Conservation (phyloP, 2,113 vertebrate species). For the Herpailurus yagouaroundi region DNA sequence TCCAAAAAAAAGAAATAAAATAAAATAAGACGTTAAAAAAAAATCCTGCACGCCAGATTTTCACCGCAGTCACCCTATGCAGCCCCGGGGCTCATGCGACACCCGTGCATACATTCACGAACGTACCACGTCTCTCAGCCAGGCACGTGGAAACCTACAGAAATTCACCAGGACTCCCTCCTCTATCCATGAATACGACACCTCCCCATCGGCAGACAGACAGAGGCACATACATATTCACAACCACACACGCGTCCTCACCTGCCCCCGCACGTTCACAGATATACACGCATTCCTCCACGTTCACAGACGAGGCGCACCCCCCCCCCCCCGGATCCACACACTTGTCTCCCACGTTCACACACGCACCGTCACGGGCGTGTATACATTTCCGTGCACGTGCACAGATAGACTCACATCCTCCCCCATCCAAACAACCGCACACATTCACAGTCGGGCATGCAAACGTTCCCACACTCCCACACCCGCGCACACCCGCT, state of each 20-base stretch:
- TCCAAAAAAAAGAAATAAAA: no score
- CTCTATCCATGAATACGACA: no score
- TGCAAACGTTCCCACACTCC: rapidly evolving
- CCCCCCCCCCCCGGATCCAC: not conserved
- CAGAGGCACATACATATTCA: not conserved
- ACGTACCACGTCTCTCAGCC: not conserved
- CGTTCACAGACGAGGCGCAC: not conserved
- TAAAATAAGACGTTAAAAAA: no score
- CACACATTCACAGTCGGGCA: no score
- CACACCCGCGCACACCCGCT: not conserved
- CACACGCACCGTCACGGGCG: not conserved
- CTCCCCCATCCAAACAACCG: not conserved
- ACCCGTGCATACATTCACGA: not conserved
- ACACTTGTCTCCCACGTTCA: not conserved
- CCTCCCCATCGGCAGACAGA: no score
- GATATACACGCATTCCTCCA: not conserved
- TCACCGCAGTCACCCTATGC: rapidly evolving
- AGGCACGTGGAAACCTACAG: not conserved
- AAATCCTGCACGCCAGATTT: not conserved
- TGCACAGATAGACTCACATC: not conserved
- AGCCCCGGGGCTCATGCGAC: not conserved
- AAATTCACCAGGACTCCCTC: not conserved
- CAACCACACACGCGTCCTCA: not conserved
- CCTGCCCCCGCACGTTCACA: not conserved
- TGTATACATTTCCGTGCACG: no score